A percentile compares a stretch with the other conserved stretches of the same genome.
Evolutionary conservation across 2,113 vertebrate genomes (phyloP).

Genomic region (Telmatochromis sp.): DNA sequence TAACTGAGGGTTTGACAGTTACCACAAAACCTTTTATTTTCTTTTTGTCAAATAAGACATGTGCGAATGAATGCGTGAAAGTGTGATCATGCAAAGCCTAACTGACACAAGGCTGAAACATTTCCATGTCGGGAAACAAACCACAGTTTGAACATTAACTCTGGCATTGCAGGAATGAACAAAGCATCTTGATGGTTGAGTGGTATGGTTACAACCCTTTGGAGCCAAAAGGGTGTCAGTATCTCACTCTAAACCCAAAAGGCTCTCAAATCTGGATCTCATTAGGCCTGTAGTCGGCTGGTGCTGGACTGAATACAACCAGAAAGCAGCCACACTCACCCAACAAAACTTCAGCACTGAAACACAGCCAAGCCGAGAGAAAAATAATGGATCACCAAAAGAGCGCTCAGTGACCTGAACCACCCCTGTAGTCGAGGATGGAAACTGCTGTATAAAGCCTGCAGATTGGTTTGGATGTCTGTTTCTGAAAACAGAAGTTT

Average conservation of each 20-base stretch:
- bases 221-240: constrained; percentile 30
- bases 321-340: constrained; percentile 28
- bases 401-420: constrained; percentile 27
- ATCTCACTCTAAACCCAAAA: constrained; percentile 22
- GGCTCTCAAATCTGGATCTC: constrained; percentile 53
- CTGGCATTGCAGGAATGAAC: constrained; percentile 6
- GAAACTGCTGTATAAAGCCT: constrained; percentile 22
- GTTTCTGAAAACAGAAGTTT: not conserved
- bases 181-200: constrained; percentile 5
- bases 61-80: not conserved
- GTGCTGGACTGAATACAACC: constrained; percentile 28
- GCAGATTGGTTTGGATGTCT: constrained; percentile 6
- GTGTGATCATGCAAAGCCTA: not conserved
- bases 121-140: not conserved
- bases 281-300: constrained; percentile 48
- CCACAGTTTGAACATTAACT: not conserved
- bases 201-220: constrained; percentile 4
- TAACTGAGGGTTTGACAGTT: not conserved
- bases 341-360: constrained; percentile 20
- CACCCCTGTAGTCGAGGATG: not conserved
- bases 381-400: constrained; percentile 16
- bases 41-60: not conserved
- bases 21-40: not conserved
- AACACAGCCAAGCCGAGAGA: constrained; percentile 23
- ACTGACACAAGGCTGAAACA: not conserved